Evolutionary conservation across 2,113 vertebrate genomes (phyloP).

Genomic region (Sterna hirundo): DNA sequence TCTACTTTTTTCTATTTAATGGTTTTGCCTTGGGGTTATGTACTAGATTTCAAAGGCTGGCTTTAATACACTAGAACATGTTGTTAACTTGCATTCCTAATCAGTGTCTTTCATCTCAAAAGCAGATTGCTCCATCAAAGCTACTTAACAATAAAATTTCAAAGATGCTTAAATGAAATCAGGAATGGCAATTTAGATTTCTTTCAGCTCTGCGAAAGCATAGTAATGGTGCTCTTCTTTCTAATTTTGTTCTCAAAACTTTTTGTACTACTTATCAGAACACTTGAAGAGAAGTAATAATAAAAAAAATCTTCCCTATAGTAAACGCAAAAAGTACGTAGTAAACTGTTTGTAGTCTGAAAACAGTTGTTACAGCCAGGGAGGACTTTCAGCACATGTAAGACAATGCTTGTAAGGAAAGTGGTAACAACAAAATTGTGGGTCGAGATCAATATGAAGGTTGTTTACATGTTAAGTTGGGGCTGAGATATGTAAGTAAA

Average conservation of each 20-base stretch:
- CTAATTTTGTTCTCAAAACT: background rate
- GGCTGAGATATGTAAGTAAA: background rate
- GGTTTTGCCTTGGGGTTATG: background rate
- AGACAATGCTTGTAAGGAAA: background rate
- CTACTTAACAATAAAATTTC: constrained; percentile 1
- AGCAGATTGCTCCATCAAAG: constrained; percentile 6
- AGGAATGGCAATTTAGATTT: background rate
- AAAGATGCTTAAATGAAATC: background rate
- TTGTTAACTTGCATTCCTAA: background rate
- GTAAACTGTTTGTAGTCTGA: background rate
- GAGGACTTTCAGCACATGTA: background rate
- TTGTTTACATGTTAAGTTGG: background rate
- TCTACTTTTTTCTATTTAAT: background rate
- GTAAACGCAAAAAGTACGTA: background rate
- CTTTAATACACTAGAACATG: background rate
- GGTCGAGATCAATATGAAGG: background rate
- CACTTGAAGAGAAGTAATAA: background rate
- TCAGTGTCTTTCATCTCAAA: background rate
- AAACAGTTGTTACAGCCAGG: background rate
- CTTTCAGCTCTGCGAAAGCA: background rate
- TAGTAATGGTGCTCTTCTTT: background rate
- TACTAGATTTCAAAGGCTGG: background rate
- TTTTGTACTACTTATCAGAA: background rate
- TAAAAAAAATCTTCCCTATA: background rate
- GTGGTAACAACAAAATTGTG: background rate